phyloP scores from a whole-genome alignment of 35 echinoderm and acorn worm genomes.

The Apostichopus californicus region DNA sequence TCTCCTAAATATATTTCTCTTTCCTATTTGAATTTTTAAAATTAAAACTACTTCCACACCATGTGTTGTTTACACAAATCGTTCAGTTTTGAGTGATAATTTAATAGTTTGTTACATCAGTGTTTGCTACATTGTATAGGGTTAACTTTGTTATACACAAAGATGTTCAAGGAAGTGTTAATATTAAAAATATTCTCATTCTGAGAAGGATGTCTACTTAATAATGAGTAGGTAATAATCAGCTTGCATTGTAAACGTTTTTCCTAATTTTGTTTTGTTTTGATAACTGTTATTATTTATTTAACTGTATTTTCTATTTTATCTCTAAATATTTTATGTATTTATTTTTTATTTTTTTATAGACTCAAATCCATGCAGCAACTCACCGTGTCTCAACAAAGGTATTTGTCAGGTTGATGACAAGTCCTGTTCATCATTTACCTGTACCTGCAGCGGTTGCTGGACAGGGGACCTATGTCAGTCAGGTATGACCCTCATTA shows the following conservation, averaged over 20 bases:
- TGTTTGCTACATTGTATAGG: too few species aligned
- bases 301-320: neutral
- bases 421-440: constrained; percentile 24
- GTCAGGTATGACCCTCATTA: constrained; percentile 30
- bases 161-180: too few species aligned
- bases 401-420: constrained; percentile 31
- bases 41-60: too few species aligned
- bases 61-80: too few species aligned
- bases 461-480: constrained; percentile 60
- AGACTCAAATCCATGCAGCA: constrained; percentile 52
- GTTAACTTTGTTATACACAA: too few species aligned
- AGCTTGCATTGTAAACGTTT: neutral
- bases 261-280: neutral
- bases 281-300: neutral
- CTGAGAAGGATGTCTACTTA: too few species aligned
- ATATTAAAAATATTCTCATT: too few species aligned
- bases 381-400: constrained; percentile 45
- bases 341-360: neutral
- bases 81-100: too few species aligned
- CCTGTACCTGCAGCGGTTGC: constrained; percentile 34
- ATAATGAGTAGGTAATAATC: too few species aligned
- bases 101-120: too few species aligned
- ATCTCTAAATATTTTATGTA: neutral
- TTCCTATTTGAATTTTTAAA: neutral
- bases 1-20: too few species aligned